These are phyloP conservation scores for Daktulosphaira vitifoliae DNA, from an alignment of 1,140 invertebrate species.

Conservation along the genomic window DNA sequence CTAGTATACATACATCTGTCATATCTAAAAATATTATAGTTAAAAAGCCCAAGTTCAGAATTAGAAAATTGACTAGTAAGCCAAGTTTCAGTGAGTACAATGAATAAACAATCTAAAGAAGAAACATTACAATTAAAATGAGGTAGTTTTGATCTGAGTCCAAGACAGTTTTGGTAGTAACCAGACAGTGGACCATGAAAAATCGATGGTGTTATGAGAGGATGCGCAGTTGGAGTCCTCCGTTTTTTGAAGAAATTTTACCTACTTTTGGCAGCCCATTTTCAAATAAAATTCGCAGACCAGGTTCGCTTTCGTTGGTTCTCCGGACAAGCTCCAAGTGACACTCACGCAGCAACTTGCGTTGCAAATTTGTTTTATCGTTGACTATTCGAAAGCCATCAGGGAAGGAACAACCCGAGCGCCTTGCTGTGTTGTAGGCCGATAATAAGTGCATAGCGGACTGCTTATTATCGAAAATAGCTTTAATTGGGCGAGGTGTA, in stretches of 20 bases:
- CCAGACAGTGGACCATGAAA: neutral
- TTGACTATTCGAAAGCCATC: neutral
- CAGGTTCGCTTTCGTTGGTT: neutral
- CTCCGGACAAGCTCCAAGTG: neutral
- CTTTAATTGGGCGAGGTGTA: neutral
- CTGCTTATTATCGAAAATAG: neutral
- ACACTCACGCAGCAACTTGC: neutral
- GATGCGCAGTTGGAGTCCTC: neutral
- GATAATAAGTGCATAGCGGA: neutral
- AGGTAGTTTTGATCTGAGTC: no score
- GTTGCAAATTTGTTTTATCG: neutral
- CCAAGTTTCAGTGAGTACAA: no score
- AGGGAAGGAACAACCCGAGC: neutral
- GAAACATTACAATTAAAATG: no score
- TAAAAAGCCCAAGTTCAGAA: no score
- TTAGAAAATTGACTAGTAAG: no score
- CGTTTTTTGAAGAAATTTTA: no score
- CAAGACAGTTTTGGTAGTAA: no score
- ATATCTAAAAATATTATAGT: no score
- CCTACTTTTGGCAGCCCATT: no score
- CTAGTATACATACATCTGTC: no score
- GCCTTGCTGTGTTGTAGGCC: neutral
- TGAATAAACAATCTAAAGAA: no score
- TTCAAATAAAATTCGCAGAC: neutral
- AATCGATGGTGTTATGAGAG: neutral